Percentiles rank a stretch among this genome's conserved stretches.
Evolutionary conservation across 2,888 invertebrate species (phyloP).

Genomic region (Candidula unifasciata): DNA sequence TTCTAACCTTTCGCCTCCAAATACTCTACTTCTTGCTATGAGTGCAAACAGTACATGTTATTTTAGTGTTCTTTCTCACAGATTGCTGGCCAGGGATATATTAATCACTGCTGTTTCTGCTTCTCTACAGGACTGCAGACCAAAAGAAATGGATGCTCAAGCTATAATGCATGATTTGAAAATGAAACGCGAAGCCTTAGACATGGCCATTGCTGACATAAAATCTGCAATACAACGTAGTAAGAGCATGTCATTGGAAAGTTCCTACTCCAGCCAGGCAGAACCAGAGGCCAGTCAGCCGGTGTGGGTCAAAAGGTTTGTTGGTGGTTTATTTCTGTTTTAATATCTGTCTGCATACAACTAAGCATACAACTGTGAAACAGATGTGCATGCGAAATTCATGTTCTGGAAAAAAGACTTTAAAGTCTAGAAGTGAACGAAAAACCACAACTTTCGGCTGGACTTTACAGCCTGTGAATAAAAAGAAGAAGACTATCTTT

Average conservation of each 20-base stretch:
- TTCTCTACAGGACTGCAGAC: constrained; percentile 25
- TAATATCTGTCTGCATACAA: neutral
- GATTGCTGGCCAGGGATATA: too few relatives aligned
- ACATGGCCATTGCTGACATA: constrained; percentile 87
- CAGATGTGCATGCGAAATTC: too few relatives aligned
- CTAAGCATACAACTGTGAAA: too few relatives aligned
- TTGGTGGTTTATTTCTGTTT: neutral
- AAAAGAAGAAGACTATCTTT: too few relatives aligned
- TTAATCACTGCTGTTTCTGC: neutral
- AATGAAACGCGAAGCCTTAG: constrained; percentile 72
- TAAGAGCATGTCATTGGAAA: constrained; percentile 70
- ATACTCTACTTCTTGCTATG: too few relatives aligned
- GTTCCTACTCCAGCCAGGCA: constrained; percentile 59
- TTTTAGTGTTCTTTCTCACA: too few relatives aligned
- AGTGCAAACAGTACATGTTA: too few relatives aligned
- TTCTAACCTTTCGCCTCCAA: too few relatives aligned
- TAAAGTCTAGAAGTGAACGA: too few relatives aligned
- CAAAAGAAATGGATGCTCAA: constrained; percentile 69
- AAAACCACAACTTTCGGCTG: too few relatives aligned
- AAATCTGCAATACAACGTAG: constrained; percentile 87
- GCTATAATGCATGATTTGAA: constrained; percentile 73
- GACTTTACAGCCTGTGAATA: too few relatives aligned
- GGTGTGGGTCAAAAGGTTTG: constrained; percentile 76
- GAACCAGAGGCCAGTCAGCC: constrained; percentile 65
- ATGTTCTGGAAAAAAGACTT: too few relatives aligned